Conservation (phyloP, 2,888 invertebrate genomes). For the Lacanobia oleracea region DNA sequence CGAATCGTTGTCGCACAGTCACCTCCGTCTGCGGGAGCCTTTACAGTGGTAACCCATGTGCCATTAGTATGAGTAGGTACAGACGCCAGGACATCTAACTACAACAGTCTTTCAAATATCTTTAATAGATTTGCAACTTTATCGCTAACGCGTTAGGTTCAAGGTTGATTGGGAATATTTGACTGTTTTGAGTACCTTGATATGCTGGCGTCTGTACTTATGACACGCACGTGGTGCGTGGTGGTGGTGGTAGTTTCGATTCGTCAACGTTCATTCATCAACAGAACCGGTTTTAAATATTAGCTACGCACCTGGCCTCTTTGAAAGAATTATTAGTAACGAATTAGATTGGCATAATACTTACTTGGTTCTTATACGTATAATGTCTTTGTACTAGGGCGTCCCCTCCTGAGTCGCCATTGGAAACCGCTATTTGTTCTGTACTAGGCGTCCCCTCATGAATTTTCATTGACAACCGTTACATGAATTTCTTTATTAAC, state of each 20-base stretch:
- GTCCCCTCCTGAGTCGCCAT: neutral
- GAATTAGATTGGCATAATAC: neutral
- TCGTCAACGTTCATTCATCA: neutral
- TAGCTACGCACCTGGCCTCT: constrained; percentile 22
- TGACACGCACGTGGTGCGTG: neutral
- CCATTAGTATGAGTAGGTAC: too few relatives aligned
- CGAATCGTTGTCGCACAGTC: neutral
- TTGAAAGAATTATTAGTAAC: constrained; percentile 8
- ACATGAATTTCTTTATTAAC: neutral
- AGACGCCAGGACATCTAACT: too few relatives aligned
- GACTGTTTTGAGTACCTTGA: too few relatives aligned
- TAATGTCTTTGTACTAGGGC: neutral
- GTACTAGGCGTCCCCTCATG: neutral
- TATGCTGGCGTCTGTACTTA: too few relatives aligned
- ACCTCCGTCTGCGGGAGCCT: neutral
- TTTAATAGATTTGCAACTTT: too few relatives aligned
- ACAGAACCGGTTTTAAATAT: constrained; percentile 24
- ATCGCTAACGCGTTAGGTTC: too few relatives aligned
- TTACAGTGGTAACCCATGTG: neutral
- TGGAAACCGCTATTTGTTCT: too few relatives aligned
- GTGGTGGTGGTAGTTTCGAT: too few relatives aligned
- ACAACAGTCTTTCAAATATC: too few relatives aligned
- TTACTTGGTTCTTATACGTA: too few relatives aligned
- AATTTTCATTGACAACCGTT: neutral
- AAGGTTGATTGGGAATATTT: too few relatives aligned